Evolutionary conservation across 2,113 vertebrate species (phyloP).

Genomic region (Actenoides lindsayi): DNA sequence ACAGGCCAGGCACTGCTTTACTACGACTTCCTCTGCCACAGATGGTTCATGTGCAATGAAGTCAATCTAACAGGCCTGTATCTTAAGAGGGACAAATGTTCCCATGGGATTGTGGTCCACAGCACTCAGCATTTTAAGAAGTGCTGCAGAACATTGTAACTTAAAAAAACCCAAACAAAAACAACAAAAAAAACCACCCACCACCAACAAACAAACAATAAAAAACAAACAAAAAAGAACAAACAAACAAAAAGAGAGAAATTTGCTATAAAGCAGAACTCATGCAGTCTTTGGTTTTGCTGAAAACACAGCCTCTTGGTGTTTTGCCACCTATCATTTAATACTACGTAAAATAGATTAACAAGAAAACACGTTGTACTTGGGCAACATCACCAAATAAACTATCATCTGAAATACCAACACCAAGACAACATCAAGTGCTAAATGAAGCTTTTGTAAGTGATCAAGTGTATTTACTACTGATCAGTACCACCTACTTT

Average conservation of each 20-base stretch:
- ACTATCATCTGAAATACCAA: background rate
- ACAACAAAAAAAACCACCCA: no score
- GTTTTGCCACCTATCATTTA: background rate
- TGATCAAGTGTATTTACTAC: background rate
- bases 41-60: background rate
- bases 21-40: background rate
- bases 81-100: background rate
- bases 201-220: background rate
- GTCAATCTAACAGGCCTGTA: background rate
- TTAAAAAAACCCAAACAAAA: background rate
- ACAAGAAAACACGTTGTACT: background rate
- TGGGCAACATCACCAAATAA: background rate
- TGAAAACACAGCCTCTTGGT: background rate
- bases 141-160: background rate
- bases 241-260: background rate
- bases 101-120: background rate
- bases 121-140: background rate
- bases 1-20: background rate
- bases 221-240: background rate
- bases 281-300: background rate
- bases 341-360: background rate
- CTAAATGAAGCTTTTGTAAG: background rate
- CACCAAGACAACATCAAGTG: background rate
- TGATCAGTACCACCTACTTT: background rate
- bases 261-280: background rate